Evolutionary conservation across 2,113 vertebrate genomes (phyloP).

Genomic region (Haliaeetus leucogaster): DNA sequence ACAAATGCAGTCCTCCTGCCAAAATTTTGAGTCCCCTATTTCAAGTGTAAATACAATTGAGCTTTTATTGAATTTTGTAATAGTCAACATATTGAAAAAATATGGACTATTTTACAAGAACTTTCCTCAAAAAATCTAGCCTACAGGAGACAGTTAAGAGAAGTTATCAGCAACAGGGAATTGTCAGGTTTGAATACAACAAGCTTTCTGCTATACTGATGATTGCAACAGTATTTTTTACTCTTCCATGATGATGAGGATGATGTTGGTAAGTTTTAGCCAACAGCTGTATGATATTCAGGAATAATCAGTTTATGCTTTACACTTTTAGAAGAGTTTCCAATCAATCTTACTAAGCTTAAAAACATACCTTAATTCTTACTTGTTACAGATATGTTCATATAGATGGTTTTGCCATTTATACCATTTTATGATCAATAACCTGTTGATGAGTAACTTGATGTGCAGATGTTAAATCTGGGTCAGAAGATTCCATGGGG

Average conservation of each 20-base stretch:
- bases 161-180: neutral
- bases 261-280: neutral
- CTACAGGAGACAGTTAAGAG: neutral
- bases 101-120: neutral
- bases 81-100: neutral
- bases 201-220: neutral
- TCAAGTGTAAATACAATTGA: neutral
- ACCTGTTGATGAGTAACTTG: neutral
- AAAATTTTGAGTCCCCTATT: neutral
- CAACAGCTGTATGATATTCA: neutral
- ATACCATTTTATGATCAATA: neutral
- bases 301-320: neutral
- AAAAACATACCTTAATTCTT: neutral
- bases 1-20: neutral
- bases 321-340: neutral
- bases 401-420: neutral
- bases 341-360: neutral
- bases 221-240: neutral
- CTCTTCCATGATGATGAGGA: neutral
- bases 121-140: neutral
- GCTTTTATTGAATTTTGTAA: neutral
- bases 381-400: neutral
- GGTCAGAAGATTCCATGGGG: neutral
- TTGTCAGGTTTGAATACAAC: neutral
- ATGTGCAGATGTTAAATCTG: neutral